A percentile compares a stretch with the other conserved stretches of the same genome.
These are phyloP conservation scores for Odontocerum albicorne DNA, from an alignment of 2,888 invertebrate genomes.

Conservation along the genomic window DNA sequence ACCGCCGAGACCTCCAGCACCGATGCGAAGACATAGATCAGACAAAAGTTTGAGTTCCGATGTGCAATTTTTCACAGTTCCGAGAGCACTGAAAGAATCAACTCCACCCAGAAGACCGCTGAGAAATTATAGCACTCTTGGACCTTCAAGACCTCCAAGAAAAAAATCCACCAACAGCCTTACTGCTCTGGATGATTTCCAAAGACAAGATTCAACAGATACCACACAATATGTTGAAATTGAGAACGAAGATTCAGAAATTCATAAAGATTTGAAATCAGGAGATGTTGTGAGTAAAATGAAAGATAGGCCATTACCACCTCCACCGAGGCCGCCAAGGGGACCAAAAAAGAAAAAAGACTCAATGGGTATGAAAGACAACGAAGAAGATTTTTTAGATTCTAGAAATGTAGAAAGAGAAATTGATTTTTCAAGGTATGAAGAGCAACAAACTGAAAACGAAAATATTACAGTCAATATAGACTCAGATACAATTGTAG, in stretches of 20 bases:
- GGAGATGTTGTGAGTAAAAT: constrained; percentile 79
- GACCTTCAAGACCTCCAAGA: constrained; percentile 62
- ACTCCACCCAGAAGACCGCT: constrained; percentile 60
- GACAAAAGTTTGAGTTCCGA: constrained; percentile 56
- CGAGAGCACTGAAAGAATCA: constrained; percentile 50
- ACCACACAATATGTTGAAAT: constrained; percentile 64
- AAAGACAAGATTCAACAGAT: constrained; percentile 50
- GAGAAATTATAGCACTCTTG: constrained; percentile 62
- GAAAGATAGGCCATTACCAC: constrained; percentile 82
- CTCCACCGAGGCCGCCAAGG: constrained; percentile 83
- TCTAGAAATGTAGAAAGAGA: too few species aligned
- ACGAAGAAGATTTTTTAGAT: constrained; percentile 32
- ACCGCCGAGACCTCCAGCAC: constrained; percentile 61
- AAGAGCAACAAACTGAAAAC: neutral
- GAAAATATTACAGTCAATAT: neutral
- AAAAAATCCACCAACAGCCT: constrained; percentile 61
- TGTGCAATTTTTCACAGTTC: constrained; percentile 71
- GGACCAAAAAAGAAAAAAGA: constrained; percentile 54
- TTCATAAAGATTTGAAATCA: constrained; percentile 67
- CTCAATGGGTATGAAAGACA: constrained; percentile 42
- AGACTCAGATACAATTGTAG: constrained; percentile 3
- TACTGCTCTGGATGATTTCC: constrained; percentile 56
- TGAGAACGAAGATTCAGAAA: constrained; percentile 60
- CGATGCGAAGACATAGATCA: constrained; percentile 60
- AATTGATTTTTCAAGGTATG: neutral